Evolutionary conservation across 1,140 invertebrate species (phyloP).

Genomic region (Drosophila mauritiana): DNA sequence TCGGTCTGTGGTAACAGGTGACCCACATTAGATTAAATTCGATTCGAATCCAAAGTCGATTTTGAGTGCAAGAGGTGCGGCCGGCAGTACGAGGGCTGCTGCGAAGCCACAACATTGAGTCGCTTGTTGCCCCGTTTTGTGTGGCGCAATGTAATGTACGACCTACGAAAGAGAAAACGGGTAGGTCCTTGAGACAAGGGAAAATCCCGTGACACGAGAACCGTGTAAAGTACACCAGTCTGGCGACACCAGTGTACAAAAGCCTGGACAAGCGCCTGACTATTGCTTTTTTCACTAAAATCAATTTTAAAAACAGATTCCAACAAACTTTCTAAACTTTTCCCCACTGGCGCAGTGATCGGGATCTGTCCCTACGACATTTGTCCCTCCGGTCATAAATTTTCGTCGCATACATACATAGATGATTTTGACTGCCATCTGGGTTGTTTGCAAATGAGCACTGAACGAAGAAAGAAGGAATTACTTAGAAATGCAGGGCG

Average conservation of each 20-base stretch:
- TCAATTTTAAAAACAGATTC: background rate
- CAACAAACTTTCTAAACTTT: no score
- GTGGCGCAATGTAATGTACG: slow-evolving; percentile 24
- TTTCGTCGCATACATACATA: background rate
- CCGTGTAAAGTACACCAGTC: slow-evolving; percentile 29
- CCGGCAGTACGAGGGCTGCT: background rate
- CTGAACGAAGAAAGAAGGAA: slow-evolving; percentile 35
- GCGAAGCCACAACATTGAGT: slow-evolving; percentile 33
- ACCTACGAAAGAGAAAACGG: slow-evolving; percentile 20
- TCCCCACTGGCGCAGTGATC: background rate
- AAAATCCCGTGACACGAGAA: slow-evolving; percentile 12
- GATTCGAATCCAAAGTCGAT: slow-evolving; percentile 26
- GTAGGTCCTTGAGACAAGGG: slow-evolving; percentile 3
- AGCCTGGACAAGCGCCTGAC: slow-evolving; percentile 46
- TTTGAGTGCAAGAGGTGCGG: background rate
- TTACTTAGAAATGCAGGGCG: slow-evolving; percentile 22
- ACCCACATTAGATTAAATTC: slow-evolving; percentile 70
- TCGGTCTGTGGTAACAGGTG: slow-evolving; percentile 38
- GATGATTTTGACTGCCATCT: slow-evolving; percentile 42
- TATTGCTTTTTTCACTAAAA: slow-evolving; percentile 21
- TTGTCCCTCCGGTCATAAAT: slow-evolving; percentile 5
- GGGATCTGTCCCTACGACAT: slow-evolving; percentile 2
- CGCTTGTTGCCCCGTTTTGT: slow-evolving; percentile 65
- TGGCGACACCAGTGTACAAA: slow-evolving; percentile 27
- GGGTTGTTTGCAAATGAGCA: slow-evolving; percentile 61